phyloP scores from a whole-genome alignment of 2,888 invertebrate genomes.

The Spodoptera picta region DNA sequence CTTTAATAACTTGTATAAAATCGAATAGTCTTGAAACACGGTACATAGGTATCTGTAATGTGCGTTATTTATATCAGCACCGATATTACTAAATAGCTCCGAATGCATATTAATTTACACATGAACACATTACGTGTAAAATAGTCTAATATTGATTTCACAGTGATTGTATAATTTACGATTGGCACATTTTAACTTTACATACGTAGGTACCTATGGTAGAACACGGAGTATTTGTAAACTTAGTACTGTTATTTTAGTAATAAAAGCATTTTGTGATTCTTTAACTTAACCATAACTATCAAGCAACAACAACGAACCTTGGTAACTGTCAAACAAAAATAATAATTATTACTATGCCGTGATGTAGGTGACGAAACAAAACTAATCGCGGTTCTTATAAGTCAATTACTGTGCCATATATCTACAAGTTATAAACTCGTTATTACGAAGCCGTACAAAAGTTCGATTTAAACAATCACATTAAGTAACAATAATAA shows the following conservation, averaged over 20 bases:
- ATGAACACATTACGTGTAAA: conserved; percentile 49
- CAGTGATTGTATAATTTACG: conserved; percentile 41
- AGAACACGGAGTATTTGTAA: conserved; percentile 40
- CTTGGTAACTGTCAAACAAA: conserved; percentile 64
- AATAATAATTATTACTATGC: conserved; percentile 59
- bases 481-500: conserved; percentile 83
- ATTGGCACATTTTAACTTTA: conserved; percentile 54
- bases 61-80: conserved; percentile 57
- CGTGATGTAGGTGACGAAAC: conserved; percentile 53
- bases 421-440: conserved; percentile 60
- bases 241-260: conserved; percentile 27
- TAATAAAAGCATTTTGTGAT: conserved; percentile 43
- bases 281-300: conserved; percentile 35
- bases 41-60: conserved; percentile 49
- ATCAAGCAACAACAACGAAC: conserved; percentile 54
- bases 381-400: conserved; percentile 46
- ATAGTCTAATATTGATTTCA: conserved; percentile 53
- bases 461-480: conserved; percentile 77
- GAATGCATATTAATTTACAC: conserved; percentile 30
- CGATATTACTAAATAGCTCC: conserved; percentile 34
- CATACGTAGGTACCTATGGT: conserved; percentile 33
- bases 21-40: conserved; percentile 46
- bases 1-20: conserved; percentile 30
- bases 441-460: conserved; percentile 71
- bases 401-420: conserved; percentile 53